Conservation (phyloP, 2,113 vertebrate genomes). For the Myiozetetes cayanensis region DNA sequence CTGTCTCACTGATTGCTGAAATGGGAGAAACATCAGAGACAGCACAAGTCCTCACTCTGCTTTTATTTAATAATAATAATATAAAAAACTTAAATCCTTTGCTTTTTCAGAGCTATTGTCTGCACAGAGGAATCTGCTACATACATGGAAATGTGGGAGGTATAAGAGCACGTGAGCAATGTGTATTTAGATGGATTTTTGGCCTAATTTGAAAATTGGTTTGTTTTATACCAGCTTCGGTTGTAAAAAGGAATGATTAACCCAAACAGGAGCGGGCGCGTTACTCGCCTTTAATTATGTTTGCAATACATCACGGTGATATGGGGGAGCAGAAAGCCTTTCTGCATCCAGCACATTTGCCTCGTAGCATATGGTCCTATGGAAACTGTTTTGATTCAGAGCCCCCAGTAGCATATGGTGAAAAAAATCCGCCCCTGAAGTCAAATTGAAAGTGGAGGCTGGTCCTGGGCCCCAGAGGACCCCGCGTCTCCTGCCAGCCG, state of each 20-base stretch:
- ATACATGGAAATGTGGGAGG: neutral
- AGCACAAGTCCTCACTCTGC: neutral
- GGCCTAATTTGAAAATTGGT: constrained; percentile 69
- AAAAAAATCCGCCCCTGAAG: constrained; percentile 68
- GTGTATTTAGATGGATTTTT: constrained; percentile 64
- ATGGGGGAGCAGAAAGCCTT: constrained; percentile 70
- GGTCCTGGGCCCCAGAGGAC: constrained; percentile 69
- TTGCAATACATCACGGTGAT: constrained; percentile 83
- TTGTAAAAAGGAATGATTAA: constrained; percentile 79
- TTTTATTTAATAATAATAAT: neutral
- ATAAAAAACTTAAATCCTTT: neutral
- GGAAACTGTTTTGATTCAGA: constrained; percentile 78
- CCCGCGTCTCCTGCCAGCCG: constrained; percentile 37
- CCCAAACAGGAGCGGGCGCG: constrained; percentile 66
- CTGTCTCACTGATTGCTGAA: neutral
- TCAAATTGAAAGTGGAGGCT: constrained; percentile 78
- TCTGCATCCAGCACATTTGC: constrained; percentile 70
- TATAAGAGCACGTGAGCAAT: neutral
- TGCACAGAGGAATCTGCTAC: neutral
- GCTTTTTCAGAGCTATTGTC: neutral
- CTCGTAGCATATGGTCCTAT: constrained; percentile 76
- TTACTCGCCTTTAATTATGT: constrained; percentile 83
- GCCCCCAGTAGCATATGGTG: constrained; percentile 80
- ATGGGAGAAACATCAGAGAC: neutral
- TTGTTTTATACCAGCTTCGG: constrained; percentile 65